A percentile compares a stretch with the other conserved stretches of the same genome.
Conservation (phyloP, 2,888 invertebrate genomes). For the Criorhina ranunculi region DNA sequence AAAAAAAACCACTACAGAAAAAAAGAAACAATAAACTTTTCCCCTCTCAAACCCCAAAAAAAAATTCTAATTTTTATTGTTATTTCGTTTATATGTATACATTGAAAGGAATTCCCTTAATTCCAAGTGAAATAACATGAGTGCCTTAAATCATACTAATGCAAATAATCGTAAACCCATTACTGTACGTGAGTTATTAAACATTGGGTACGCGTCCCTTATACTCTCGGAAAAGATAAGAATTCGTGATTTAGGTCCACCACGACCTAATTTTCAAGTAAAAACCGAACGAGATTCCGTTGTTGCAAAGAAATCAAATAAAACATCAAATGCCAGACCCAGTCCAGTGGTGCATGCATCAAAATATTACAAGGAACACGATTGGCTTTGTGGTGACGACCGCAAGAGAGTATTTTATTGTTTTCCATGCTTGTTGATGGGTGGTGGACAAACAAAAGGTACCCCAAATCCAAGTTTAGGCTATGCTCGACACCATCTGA, state of each 20-base stretch:
- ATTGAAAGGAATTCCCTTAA: not conserved
- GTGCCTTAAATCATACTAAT: slow-evolving; percentile 1
- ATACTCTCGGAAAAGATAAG: slow-evolving; percentile 43
- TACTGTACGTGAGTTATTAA: slow-evolving; percentile 30
- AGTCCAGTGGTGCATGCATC: not conserved
- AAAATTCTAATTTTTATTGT: not conserved
- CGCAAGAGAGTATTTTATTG: slow-evolving; percentile 44
- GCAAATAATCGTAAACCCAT: slow-evolving; percentile 24
- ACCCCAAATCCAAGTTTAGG: slow-evolving; percentile 15
- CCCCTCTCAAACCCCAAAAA: not conserved
- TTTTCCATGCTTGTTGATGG: slow-evolving; percentile 53
- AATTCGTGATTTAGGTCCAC: slow-evolving; percentile 57
- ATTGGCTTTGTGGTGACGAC: slow-evolving; percentile 62
- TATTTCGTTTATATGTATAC: slow-evolving; percentile 19
- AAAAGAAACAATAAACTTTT: not conserved
- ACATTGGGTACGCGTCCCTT: slow-evolving; percentile 41
- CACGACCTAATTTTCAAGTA: slow-evolving; percentile 44
- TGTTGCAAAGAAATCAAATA: not conserved
- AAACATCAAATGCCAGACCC: not conserved
- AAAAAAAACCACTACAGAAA: not conserved
- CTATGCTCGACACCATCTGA: slow-evolving; percentile 39
- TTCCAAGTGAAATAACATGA: slow-evolving; percentile 37
- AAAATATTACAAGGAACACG: slow-evolving; percentile 54
- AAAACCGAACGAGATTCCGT: slow-evolving; percentile 19
- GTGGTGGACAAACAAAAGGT: slow-evolving; percentile 12